Conservation (phyloP, 2,797 vertebrate species). For the Ctenopoma kingsleyae region DNA sequence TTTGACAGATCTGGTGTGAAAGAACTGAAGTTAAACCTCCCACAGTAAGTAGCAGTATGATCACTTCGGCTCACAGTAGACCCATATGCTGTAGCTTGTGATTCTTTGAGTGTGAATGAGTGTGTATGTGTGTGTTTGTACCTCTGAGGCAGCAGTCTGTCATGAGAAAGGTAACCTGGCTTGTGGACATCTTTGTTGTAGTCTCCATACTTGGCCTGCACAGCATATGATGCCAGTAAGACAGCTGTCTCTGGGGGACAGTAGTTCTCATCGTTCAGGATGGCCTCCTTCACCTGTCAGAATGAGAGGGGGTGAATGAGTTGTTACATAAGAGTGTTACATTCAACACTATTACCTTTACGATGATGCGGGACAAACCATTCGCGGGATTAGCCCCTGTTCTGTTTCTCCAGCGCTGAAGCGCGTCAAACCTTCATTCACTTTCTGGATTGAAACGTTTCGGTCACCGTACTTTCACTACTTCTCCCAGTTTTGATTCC, state of each 20-base stretch:
- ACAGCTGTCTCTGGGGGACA: slow-evolving; percentile 98
- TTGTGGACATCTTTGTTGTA: slow-evolving; percentile 94
- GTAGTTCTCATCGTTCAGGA: slow-evolving; percentile 98
- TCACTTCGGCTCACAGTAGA: background rate
- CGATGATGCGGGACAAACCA: too few relatives aligned
- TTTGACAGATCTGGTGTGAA: background rate
- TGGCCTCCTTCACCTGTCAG: slow-evolving; percentile 92
- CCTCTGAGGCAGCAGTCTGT: slow-evolving; percentile 96
- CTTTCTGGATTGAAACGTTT: too few relatives aligned
- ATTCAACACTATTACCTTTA: background rate
- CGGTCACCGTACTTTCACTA: too few relatives aligned
- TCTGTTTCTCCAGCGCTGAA: too few relatives aligned
- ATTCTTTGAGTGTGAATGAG: background rate
- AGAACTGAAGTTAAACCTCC: background rate
- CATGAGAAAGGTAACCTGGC: slow-evolving; percentile 93
- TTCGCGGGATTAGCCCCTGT: background rate
- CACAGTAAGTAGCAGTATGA: background rate
- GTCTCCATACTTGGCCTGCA: slow-evolving; percentile 96
- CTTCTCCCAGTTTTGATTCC: too few relatives aligned
- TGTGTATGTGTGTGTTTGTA: slow-evolving; percentile 53
- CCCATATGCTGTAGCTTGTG: too few relatives aligned
- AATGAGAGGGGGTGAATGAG: background rate
- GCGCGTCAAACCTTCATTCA: too few relatives aligned
- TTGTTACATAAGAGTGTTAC: background rate
- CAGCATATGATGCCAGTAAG: slow-evolving; percentile 94